Conservation (phyloP, 2,888 invertebrate species). For the Ditylenchus weischeri region DNA sequence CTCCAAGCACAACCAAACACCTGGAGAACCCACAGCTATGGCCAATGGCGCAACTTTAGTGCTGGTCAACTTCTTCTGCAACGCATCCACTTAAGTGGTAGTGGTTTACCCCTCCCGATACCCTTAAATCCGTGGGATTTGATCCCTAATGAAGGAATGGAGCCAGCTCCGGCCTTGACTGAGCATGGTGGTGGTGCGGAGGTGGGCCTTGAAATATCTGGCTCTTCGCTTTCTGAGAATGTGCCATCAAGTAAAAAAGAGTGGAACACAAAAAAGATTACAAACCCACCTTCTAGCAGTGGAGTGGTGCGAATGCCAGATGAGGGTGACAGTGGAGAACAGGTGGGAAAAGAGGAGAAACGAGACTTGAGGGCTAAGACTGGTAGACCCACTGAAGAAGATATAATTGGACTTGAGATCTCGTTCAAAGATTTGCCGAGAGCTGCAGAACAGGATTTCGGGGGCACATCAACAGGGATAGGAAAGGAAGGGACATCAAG, state of each 20-base stretch:
- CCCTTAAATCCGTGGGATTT: background rate
- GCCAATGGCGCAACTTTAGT: slow-evolving; percentile 35
- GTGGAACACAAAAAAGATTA: no score
- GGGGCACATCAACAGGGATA: no score
- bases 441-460: no score
- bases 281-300: background rate
- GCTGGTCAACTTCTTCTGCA: slow-evolving; percentile 42
- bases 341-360: background rate
- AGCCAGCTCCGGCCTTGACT: no score
- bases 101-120: no score
- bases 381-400: no score
- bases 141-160: background rate
- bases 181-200: no score
- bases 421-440: slow-evolving; percentile 5
- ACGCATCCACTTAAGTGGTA: slow-evolving; percentile 7
- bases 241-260: no score
- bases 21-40: slow-evolving; percentile 9
- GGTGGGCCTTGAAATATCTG: no score
- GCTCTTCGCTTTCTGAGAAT: no score
- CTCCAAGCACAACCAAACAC: no score
- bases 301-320: background rate
- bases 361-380: background rate
- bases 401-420: slow-evolving; percentile 15
- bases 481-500: no score
- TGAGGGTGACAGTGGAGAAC: background rate